Conservation (phyloP, 2,113 vertebrate genomes). For the Tautogolabrus adspersus region DNA sequence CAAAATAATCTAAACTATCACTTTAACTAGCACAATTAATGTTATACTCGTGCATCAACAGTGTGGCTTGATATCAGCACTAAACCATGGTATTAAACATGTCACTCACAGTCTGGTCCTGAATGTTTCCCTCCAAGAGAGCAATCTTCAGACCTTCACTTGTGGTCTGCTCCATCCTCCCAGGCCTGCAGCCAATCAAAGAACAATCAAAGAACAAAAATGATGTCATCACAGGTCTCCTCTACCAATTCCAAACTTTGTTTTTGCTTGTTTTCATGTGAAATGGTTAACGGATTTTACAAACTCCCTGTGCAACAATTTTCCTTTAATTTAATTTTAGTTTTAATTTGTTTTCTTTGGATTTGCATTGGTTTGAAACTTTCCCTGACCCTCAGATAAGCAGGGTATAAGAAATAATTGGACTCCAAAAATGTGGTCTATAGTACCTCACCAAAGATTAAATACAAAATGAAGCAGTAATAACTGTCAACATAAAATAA, state of each 20-base stretch:
- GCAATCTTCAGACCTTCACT: constrained; percentile 81
- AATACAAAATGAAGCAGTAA: background rate
- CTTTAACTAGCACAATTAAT: too few relatives aligned
- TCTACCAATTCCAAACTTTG: too few relatives aligned
- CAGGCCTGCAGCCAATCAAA: constrained; percentile 34
- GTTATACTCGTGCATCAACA: too few relatives aligned
- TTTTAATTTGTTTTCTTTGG: too few relatives aligned
- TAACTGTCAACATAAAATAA: background rate
- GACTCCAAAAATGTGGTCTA: background rate
- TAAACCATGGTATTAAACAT: too few relatives aligned
- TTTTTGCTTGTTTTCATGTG: background rate
- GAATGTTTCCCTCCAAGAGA: constrained; percentile 77
- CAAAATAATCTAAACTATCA: too few relatives aligned
- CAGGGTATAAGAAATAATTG: background rate
- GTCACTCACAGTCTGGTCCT: constrained; percentile 83
- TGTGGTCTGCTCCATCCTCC: constrained; percentile 60
- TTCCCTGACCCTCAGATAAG: too few relatives aligned
- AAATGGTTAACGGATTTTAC: background rate
- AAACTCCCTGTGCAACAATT: background rate
- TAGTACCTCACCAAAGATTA: too few relatives aligned
- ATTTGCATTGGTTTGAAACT: too few relatives aligned
- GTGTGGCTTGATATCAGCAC: too few relatives aligned
- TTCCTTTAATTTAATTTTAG: too few relatives aligned
- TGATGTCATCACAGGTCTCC: constrained; percentile 14
- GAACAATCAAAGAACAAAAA: background rate